Evolutionary conservation across 2,797 vertebrate genomes (phyloP).

Genomic region (Scolopax rusticola): DNA sequence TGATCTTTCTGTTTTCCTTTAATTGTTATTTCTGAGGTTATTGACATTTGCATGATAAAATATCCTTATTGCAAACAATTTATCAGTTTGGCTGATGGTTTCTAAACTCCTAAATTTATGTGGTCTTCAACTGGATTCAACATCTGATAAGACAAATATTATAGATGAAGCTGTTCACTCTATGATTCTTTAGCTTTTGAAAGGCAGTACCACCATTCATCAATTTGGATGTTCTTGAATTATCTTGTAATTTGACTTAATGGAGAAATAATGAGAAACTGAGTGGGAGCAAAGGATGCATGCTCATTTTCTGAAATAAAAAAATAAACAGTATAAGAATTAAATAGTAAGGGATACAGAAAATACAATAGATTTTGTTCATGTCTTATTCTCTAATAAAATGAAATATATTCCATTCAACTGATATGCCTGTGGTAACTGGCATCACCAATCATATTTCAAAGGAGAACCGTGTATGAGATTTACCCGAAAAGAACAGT

Average conservation of each 20-base stretch:
- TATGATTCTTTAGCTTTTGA: neutral
- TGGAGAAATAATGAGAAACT: slow-evolving; percentile 28
- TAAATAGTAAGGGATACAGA: neutral
- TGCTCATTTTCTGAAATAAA: neutral
- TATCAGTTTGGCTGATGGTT: neutral
- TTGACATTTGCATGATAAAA: neutral
- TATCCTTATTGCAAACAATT: neutral
- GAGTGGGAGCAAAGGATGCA: neutral
- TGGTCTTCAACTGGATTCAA: neutral
- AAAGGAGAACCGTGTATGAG: slow-evolving; percentile 14
- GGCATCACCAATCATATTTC: slow-evolving; percentile 31
- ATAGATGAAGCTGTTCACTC: neutral
- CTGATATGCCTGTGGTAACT: slow-evolving; percentile 9
- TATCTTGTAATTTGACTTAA: slow-evolving; percentile 25
- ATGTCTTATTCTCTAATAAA: slow-evolving; percentile 12
- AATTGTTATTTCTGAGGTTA: neutral
- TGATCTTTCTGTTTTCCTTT: neutral
- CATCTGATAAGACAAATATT: neutral
- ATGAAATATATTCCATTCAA: slow-evolving; percentile 1
- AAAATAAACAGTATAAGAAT: slow-evolving; percentile 21
- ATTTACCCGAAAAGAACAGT: slow-evolving; percentile 21
- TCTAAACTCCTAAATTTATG: neutral
- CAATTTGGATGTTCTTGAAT: slow-evolving; percentile 19
- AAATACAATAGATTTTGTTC: neutral
- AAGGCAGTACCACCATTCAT: neutral